Conservation (phyloP, 2,113 vertebrate genomes). For the Micronisus gabar region DNA sequence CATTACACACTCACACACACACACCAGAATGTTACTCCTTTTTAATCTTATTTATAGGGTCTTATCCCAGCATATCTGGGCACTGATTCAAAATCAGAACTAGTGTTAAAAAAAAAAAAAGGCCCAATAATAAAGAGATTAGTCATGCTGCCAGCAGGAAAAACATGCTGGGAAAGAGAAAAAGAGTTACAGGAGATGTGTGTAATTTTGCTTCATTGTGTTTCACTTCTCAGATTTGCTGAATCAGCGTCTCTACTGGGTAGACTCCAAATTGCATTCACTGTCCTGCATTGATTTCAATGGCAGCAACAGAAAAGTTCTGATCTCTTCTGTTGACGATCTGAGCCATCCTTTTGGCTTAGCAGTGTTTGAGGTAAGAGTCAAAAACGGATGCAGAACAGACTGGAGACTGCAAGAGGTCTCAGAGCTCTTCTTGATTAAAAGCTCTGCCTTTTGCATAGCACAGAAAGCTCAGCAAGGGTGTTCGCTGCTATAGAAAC, state of each 20-base stretch:
- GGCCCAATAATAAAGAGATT: constrained; percentile 37
- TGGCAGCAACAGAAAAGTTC: constrained; percentile 89
- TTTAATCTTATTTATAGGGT: constrained; percentile 29
- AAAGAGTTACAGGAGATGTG: not conserved
- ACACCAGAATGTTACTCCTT: constrained; percentile 2
- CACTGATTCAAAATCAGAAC: constrained; percentile 35
- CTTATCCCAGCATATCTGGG: constrained; percentile 50
- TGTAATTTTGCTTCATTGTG: constrained; percentile 45
- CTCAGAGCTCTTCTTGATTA: not conserved
- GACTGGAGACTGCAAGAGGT: not conserved
- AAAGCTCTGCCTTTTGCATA: constrained; percentile 10
- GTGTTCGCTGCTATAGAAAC: not conserved
- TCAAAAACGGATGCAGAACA: not conserved
- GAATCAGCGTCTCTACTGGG: constrained; percentile 94
- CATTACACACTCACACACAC: not conserved
- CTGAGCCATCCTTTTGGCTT: constrained; percentile 94
- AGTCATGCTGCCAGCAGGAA: constrained; percentile 30
- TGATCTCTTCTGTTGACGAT: constrained; percentile 87
- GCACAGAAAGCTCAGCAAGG: not conserved
- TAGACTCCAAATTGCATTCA: constrained; percentile 95
- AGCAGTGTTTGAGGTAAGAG: constrained; percentile 92
- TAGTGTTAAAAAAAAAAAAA: not conserved
- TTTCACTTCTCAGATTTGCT: constrained; percentile 84
- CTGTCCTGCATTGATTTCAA: constrained; percentile 94
- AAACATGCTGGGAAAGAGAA: constrained; percentile 25